phyloP scores from a whole-genome alignment of 2,113 vertebrate genomes.

The Eleginops maclovinus region DNA sequence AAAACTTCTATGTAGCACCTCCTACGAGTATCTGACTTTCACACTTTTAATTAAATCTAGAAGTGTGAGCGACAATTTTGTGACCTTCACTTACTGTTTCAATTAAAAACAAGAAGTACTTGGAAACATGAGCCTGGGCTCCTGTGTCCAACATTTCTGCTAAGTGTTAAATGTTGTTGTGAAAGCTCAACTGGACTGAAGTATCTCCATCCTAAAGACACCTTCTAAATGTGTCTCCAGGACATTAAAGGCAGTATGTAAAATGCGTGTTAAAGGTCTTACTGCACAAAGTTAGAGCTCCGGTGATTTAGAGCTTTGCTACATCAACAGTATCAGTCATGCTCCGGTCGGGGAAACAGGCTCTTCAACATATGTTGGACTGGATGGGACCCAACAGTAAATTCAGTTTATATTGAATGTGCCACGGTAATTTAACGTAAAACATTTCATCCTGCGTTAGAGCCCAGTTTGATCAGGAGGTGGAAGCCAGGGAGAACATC shows the following conservation, averaged over 20 bases:
- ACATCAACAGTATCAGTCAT: constrained; percentile 80
- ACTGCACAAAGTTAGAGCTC: constrained; percentile 47
- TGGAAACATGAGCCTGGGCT: neutral
- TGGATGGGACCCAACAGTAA: constrained; percentile 73
- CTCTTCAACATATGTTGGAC: constrained; percentile 74
- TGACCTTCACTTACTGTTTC: constrained; percentile 5
- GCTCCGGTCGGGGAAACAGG: constrained; percentile 55
- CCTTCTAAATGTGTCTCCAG: constrained; percentile 29
- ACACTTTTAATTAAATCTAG: constrained; percentile 10
- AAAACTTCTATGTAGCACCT: neutral
- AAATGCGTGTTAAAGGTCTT: constrained; percentile 57
- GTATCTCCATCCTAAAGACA: constrained; percentile 33
- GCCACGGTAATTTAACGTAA: constrained; percentile 75
- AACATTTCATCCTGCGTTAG: constrained; percentile 76
- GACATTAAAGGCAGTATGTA: constrained; percentile 46
- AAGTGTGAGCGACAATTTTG: neutral
- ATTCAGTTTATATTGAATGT: constrained; percentile 80
- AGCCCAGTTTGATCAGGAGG: constrained; percentile 65
- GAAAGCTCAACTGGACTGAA: constrained; percentile 5
- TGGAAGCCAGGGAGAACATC: constrained; percentile 56
- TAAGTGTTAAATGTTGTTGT: neutral
- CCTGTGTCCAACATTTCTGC: neutral
- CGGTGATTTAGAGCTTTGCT: constrained; percentile 76
- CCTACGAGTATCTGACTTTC: neutral
- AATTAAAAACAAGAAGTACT: constrained; percentile 4